Conservation (phyloP, 2,113 vertebrate species). For the Phrynocephalus versicolor region DNA sequence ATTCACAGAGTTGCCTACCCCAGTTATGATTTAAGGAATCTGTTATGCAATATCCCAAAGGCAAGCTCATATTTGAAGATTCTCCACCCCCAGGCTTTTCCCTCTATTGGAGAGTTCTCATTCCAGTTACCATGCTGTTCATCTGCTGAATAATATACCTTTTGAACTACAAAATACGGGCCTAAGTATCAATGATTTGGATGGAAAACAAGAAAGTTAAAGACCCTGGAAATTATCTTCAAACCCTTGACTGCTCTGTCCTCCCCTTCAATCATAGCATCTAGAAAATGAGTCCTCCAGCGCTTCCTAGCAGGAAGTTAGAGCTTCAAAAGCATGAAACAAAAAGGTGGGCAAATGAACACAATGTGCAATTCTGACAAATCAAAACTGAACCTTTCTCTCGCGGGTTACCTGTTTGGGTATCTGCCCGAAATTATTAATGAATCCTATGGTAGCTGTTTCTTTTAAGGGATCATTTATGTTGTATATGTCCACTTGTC, state of each 20-base stretch:
- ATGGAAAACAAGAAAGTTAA: not conserved
- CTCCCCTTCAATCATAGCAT: not conserved
- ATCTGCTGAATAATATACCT: not conserved
- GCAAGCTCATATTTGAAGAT: too few species aligned
- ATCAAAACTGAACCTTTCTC: not conserved
- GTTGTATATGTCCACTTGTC: constrained; percentile 99
- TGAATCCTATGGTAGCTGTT: constrained; percentile 98
- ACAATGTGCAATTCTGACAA: not conserved
- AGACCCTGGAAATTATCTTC: not conserved
- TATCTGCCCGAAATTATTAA: constrained; percentile 99
- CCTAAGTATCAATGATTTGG: not conserved
- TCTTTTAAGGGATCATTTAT: constrained; percentile 98
- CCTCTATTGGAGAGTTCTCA: not conserved
- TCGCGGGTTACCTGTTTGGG: constrained; percentile 90
- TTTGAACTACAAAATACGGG: not conserved
- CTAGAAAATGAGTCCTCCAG: not conserved
- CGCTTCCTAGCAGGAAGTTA: not conserved
- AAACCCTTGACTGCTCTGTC: not conserved
- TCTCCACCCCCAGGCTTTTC: not conserved
- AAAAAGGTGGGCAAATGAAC: not conserved
- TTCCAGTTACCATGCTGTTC: not conserved
- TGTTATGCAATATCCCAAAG: not conserved
- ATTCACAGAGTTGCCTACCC: not conserved
- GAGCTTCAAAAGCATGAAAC: not conserved
- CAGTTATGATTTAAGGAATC: not conserved